Evolutionary conservation across 2,113 vertebrate genomes (phyloP), one percentile per base, ranked within the genome.

Genomic region (Lontra canadensis): DNA sequence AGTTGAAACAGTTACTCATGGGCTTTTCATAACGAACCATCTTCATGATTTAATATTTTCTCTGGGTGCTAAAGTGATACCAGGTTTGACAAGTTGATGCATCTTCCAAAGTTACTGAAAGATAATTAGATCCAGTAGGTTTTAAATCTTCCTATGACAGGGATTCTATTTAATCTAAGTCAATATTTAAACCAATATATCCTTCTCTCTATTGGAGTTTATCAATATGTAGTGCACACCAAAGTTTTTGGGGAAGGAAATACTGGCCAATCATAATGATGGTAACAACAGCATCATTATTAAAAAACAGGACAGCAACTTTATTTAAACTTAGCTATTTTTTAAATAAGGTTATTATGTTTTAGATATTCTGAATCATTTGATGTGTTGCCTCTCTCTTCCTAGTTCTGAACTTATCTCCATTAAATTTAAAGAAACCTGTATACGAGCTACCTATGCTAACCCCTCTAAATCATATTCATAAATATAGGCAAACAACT

Each of bases 31-130:
- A 85, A 95, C 85, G 82, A 95, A 96, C 21, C 12, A 87, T 92
- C 21, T 95, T 92, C 23, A 94, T 92, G 80, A 94, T 88, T 88
- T 90, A 94, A 96, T 87, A 76, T 80, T 94, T 95, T 52, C 14
- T 84, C 31, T 65, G 76, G 36, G 44, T 95, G 61, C 25, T 92
- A 96, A 92, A 89, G 13, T 94, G 23, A 83, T 80, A 34, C 8
- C 55, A 44, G 17, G 5, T 34, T 87, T 96, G 94, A 93, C 86
- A 96, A 73, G 31, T 78, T 93, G 52, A 93, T 91, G 21, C 36
- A 93, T 90, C 90, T 94, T 88, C 31, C 80, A 91, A 94, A 92
- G 34, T 94, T 83, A 79, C 25, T 82, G 83, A 80, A 90, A 87
- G 59, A 92, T 49, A 94, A 97, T 97, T 94, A 73, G 52, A 92